Evolutionary conservation across 2,113 vertebrate genomes (phyloP).

Genomic region (Polypterus bichir): DNA sequence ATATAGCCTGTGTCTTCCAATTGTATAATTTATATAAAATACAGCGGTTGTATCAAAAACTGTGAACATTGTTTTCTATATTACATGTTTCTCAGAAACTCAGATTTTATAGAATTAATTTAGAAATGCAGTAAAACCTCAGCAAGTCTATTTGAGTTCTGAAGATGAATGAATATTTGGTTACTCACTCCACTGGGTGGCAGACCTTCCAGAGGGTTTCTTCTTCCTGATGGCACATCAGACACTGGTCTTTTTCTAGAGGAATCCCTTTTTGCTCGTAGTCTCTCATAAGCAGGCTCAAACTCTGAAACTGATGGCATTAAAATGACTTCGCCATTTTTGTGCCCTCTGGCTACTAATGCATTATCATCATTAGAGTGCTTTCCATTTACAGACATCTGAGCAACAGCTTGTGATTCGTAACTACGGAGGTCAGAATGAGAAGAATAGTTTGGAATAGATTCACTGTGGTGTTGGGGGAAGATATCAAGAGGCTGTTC

Average conservation of each 20-base stretch:
- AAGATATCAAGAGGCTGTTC: conserved; percentile 36
- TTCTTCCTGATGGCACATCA: conserved; percentile 69
- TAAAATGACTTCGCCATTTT: conserved; percentile 52
- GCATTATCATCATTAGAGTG: conserved; percentile 35
- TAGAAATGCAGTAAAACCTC: no score
- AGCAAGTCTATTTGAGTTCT: not conserved
- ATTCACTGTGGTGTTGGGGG: conserved; percentile 48
- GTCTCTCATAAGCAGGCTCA: conserved; percentile 64
- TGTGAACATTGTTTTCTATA: no score
- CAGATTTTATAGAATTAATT: no score
- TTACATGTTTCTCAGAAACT: no score
- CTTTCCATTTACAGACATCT: conserved; percentile 50
- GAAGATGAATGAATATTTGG: conserved; percentile 4
- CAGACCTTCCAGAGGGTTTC: conserved; percentile 71
- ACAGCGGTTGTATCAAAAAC: no score
- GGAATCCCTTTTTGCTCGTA: conserved; percentile 62
- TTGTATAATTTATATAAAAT: no score
- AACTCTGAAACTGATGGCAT: conserved; percentile 80
- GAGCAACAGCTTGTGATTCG: conserved; percentile 56
- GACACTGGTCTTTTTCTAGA: conserved; percentile 77
- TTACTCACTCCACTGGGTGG: conserved; percentile 75
- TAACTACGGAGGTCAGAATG: conserved; percentile 51
- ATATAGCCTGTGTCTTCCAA: no score
- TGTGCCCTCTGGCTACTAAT: conserved; percentile 26
- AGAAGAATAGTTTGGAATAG: conserved; percentile 44